Percentiles rank a stretch among this genome's conserved stretches.
Evolutionary conservation across 2,888 invertebrate species (phyloP).

Genomic region (Drosophila setosimentum): DNA sequence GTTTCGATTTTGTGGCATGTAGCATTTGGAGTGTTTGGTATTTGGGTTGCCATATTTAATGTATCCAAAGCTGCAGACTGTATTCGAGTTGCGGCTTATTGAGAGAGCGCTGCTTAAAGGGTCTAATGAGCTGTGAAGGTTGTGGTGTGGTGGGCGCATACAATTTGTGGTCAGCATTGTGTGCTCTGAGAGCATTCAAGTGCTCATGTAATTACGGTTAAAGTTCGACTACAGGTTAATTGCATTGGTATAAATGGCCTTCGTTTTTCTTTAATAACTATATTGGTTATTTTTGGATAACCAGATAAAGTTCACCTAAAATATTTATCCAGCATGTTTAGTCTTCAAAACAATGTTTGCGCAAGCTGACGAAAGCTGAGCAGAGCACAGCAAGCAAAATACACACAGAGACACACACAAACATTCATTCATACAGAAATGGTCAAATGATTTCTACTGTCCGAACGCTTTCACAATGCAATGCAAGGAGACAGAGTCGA

Average conservation of each 20-base stretch:
- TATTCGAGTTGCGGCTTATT: slow-evolving; percentile 30
- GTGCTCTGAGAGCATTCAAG: slow-evolving; percentile 10
- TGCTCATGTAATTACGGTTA: slow-evolving; percentile 22
- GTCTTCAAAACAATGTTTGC: slow-evolving; percentile 57
- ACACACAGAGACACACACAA: slow-evolving; percentile 24
- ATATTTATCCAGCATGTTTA: slow-evolving; percentile 31
- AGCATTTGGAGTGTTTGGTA: slow-evolving; percentile 56
- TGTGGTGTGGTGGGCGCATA: slow-evolving; percentile 41
- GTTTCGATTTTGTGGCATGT: slow-evolving; percentile 76
- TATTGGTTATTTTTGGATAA: slow-evolving; percentile 13
- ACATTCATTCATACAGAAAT: slow-evolving; percentile 49
- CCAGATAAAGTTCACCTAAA: slow-evolving; percentile 13
- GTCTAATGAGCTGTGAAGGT: slow-evolving; percentile 72
- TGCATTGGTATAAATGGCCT: slow-evolving; percentile 23
- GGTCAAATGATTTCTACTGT: slow-evolving; percentile 76
- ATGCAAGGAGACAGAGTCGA: slow-evolving; percentile 31
- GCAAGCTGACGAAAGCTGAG: slow-evolving; percentile 67
- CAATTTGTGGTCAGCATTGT: slow-evolving; percentile 45
- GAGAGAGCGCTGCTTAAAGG: slow-evolving; percentile 40
- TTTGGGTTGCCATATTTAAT: slow-evolving; percentile 70
- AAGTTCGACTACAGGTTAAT: slow-evolving; percentile 30
- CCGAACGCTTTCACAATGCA: slow-evolving; percentile 74
- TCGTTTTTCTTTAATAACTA: slow-evolving; percentile 24
- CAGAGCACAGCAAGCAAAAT: slow-evolving; percentile 35
- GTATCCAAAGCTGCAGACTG: slow-evolving; percentile 34